Conservation (phyloP, 2,888 invertebrate genomes). For the Rhimphoctona megacephalus region DNA sequence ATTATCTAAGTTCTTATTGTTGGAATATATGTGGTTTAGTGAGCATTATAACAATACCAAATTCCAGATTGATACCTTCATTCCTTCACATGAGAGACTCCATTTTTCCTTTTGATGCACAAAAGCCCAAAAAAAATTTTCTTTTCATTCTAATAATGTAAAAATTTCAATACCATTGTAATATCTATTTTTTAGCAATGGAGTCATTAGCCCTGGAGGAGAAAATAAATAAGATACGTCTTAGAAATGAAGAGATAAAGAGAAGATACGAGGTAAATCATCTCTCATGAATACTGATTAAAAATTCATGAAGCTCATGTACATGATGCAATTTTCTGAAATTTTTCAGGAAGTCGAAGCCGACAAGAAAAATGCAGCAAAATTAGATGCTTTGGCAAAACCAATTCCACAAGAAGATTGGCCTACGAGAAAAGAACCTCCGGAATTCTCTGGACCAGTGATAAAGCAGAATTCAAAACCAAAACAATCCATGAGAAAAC, state of each 20-base stretch:
- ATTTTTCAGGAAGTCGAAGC: constrained; percentile 83
- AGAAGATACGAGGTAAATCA: constrained; percentile 80
- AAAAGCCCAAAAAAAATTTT: background rate
- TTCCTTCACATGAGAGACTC: too few species aligned
- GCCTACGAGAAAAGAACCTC: constrained; percentile 84
- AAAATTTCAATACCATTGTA: background rate
- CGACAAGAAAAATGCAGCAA: constrained; percentile 84
- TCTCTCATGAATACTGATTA: too few species aligned
- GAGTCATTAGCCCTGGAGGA: constrained; percentile 80
- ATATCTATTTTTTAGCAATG: constrained; percentile 75
- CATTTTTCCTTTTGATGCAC: too few species aligned
- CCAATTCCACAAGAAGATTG: constrained; percentile 83
- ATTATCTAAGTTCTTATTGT: too few species aligned
- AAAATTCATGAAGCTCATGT: background rate
- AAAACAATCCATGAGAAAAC: constrained; percentile 66
- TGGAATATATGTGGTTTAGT: too few species aligned
- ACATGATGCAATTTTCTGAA: constrained; percentile 16
- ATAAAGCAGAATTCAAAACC: constrained; percentile 74
- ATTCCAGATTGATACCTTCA: too few species aligned
- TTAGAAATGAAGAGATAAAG: constrained; percentile 82
- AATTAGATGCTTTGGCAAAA: constrained; percentile 83
- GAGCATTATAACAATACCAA: too few species aligned
- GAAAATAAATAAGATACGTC: constrained; percentile 82
- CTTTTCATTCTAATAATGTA: background rate
- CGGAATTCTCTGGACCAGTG: constrained; percentile 77